These are phyloP conservation scores for Portunus trituberculatus DNA, from an alignment of 1,140 invertebrate species.

Conservation along the genomic window DNA sequence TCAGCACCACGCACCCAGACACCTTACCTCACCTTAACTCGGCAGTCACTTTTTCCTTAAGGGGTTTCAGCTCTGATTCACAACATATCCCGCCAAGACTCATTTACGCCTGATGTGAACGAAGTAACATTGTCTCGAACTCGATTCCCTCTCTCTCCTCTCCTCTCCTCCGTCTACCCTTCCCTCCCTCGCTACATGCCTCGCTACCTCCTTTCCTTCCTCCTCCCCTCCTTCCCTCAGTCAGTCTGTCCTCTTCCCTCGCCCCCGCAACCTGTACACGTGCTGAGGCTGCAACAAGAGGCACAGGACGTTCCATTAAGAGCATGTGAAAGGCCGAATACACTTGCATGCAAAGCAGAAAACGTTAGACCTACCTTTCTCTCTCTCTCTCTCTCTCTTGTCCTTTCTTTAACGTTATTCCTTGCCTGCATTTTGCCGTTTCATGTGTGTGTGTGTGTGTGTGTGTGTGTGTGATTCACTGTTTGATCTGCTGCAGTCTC, in stretches of 20 bases:
- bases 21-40: no score
- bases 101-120: no score
- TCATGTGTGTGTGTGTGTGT: neutral
- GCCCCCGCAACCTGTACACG: neutral
- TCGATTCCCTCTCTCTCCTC: neutral
- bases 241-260: no score
- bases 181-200: no score
- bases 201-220: no score
- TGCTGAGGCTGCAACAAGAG: neutral
- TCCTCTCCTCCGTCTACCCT: neutral
- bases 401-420: neutral
- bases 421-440: neutral
- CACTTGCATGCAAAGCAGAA: neutral
- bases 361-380: neutral
- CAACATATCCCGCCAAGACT: no score
- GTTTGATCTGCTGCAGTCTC: no score
- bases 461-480: no score
- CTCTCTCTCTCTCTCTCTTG: neutral
- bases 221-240: no score
- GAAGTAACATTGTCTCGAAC: neutral
- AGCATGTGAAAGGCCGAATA: neutral
- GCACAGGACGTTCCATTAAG: conserved; percentile 18
- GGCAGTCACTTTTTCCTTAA: no score
- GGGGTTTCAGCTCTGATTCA: no score
- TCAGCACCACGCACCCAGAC: no score